These are phyloP conservation scores for Anoplius nigerrimus DNA, from an alignment of 2,888 invertebrate species.

Conservation along the genomic window DNA sequence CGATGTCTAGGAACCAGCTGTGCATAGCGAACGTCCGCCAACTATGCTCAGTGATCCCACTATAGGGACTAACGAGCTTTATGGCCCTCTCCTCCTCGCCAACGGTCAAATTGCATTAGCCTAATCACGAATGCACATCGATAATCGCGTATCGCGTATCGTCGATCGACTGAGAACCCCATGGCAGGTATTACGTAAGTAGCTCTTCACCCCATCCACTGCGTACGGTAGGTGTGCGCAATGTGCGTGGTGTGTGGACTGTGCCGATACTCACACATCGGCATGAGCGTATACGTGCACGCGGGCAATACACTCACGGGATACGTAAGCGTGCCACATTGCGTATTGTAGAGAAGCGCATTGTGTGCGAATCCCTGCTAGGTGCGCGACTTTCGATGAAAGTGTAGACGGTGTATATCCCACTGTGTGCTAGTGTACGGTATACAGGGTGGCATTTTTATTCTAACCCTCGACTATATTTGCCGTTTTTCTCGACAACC, in stretches of 20 bases:
- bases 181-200: slow-evolving; percentile 61
- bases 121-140: no score
- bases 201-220: slow-evolving; percentile 35
- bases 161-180: slow-evolving; percentile 45
- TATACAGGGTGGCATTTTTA: no score
- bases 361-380: background rate
- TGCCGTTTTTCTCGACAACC: no score
- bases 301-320: slow-evolving; percentile 14
- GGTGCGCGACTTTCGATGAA: slow-evolving; percentile 14
- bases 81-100: no score
- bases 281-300: background rate
- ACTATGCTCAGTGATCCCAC: no score
- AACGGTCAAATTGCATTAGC: no score
- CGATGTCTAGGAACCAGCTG: no score
- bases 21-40: no score
- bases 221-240: slow-evolving; percentile 4
- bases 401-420: slow-evolving; percentile 24
- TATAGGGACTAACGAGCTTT: no score
- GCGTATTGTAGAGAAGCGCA: background rate
- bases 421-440: slow-evolving; percentile 18
- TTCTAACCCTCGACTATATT: no score
- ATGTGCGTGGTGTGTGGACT: background rate
- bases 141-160: no score
- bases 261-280: background rate
- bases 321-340: background rate